phyloP scores from a whole-genome alignment of 2,113 vertebrate species.

The Ahaetulla prasina region DNA sequence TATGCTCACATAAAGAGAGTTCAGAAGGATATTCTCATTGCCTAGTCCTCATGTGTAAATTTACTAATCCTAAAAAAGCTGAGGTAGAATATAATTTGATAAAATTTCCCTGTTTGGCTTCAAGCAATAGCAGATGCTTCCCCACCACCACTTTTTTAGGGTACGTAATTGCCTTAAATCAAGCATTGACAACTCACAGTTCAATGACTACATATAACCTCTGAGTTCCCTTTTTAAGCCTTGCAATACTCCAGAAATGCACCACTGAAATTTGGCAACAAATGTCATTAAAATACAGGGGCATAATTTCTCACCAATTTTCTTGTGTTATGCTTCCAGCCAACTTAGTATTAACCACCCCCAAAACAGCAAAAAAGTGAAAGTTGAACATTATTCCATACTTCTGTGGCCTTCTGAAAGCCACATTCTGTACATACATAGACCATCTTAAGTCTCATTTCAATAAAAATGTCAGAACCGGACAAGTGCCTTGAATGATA shows the following conservation, averaged over 20 bases:
- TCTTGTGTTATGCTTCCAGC: background rate
- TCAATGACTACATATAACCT: background rate
- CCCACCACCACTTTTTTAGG: background rate
- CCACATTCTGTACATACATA: background rate
- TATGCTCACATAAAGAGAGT: background rate
- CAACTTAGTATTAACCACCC: background rate
- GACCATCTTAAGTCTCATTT: background rate
- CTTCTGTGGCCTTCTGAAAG: background rate
- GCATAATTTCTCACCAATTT: background rate
- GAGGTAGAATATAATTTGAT: background rate
- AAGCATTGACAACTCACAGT: background rate
- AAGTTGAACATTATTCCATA: background rate
- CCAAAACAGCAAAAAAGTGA: background rate
- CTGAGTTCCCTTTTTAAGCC: background rate
- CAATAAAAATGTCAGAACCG: background rate
- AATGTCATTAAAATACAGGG: background rate
- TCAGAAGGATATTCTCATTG: background rate
- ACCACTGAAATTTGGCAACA: background rate
- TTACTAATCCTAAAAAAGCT: background rate
- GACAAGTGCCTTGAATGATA: background rate
- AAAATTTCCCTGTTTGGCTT: background rate
- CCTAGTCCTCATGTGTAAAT: background rate
- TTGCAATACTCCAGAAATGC: background rate
- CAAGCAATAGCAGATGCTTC: background rate
- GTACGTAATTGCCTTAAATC: background rate